Evolutionary conservation across 2,888 invertebrate species (phyloP).

Genomic region (Thalpophila matura): DNA sequence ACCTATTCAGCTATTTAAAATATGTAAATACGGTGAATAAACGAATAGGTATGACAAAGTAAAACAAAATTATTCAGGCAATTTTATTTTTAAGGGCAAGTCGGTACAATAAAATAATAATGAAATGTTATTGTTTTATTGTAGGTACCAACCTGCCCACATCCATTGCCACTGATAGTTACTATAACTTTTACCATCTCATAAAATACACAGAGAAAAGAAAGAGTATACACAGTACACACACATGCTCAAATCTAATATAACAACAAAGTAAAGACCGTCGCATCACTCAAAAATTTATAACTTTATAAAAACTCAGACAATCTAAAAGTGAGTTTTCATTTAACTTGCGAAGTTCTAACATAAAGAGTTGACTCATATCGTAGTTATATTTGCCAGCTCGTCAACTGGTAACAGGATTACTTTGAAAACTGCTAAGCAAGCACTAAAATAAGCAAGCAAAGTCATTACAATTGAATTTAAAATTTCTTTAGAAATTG

Average conservation of each 20-base stretch:
- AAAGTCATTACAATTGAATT: neutral
- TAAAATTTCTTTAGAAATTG: neutral
- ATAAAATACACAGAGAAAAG: neutral
- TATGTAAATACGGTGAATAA: too few relatives aligned
- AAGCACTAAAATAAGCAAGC: conserved; percentile 1
- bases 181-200: conserved; percentile 4
- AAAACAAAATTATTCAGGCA: too few relatives aligned
- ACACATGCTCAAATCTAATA: conserved; percentile 10
- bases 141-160: too few relatives aligned
- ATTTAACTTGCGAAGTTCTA: conserved; percentile 28
- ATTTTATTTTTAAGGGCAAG: too few relatives aligned
- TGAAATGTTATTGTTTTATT: too few relatives aligned
- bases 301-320: conserved; percentile 28
- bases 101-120: too few relatives aligned
- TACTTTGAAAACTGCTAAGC: conserved; percentile 1
- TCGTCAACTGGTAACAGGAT: conserved; percentile 18
- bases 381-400: conserved; percentile 4
- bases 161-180: too few relatives aligned
- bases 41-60: too few relatives aligned
- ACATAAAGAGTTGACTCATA: conserved; percentile 10
- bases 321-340: conserved; percentile 22
- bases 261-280: conserved; percentile 17
- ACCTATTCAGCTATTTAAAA: too few relatives aligned
- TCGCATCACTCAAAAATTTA: conserved; percentile 24
- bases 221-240: neutral